phyloP scores from a whole-genome alignment of 2,797 vertebrate species.

The Urocyon cinereoargenteus region DNA sequence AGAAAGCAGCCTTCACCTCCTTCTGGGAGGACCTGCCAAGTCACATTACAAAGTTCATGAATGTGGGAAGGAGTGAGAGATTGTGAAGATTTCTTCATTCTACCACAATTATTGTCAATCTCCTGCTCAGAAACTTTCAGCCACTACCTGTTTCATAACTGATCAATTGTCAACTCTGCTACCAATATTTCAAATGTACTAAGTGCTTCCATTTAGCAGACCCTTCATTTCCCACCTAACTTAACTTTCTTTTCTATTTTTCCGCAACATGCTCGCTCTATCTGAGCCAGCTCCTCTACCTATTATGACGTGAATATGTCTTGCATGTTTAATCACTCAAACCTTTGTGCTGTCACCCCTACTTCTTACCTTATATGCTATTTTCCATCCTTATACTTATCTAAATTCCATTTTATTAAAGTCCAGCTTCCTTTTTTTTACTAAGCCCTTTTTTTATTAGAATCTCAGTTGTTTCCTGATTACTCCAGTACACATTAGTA shows the following conservation, averaged over 20 bases:
- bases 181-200: background rate
- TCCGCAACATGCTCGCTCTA: background rate
- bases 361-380: background rate
- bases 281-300: background rate
- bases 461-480: background rate
- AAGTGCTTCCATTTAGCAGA: background rate
- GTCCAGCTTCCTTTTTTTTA: background rate
- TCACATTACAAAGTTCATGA: background rate
- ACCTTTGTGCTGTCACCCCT: background rate
- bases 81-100: background rate
- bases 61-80: background rate
- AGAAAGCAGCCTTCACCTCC: background rate
- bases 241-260: background rate
- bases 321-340: background rate
- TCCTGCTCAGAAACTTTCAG: background rate
- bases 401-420: background rate
- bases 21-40: background rate
- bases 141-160: background rate
- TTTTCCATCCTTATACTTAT: background rate
- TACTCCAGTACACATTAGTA: background rate
- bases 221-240: background rate
- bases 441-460: background rate
- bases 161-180: background rate
- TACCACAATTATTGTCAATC: background rate
- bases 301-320: background rate